These are phyloP conservation scores for Pogonognathellus flavescens DNA, from an alignment of 1,140 invertebrate genomes.

Conservation along the genomic window DNA sequence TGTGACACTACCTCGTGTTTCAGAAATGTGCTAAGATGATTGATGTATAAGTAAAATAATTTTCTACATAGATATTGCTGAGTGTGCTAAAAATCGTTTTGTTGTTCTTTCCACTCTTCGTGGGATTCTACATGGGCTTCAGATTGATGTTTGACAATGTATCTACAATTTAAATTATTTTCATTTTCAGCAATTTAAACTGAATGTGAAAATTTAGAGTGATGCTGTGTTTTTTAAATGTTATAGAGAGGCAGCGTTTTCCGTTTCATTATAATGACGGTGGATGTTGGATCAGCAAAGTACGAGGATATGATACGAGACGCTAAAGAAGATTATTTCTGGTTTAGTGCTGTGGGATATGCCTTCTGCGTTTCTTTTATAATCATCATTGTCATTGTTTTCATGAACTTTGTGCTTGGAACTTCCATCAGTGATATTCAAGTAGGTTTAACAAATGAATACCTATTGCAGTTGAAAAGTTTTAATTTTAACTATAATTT, in stretches of 20 bases:
- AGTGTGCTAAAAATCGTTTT: slow-evolving; percentile 49
- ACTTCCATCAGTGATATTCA: slow-evolving; percentile 47
- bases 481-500: neutral
- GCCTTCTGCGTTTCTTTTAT: slow-evolving; percentile 30
- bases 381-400: slow-evolving; percentile 47
- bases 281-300: neutral
- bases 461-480: no score
- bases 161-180: neutral
- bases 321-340: neutral
- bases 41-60: neutral
- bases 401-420: slow-evolving; percentile 55
- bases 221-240: no score
- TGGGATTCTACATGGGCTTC: neutral
- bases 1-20: no score
- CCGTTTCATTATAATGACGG: slow-evolving; percentile 42
- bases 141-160: neutral
- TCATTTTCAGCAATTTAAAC: neutral
- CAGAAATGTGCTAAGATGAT: no score
- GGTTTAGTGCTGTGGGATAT: slow-evolving; percentile 11
- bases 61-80: slow-evolving; percentile 14
- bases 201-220: no score
- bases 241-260: neutral
- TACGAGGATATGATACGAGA: slow-evolving; percentile 2
- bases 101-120: neutral
- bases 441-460: no score